Conservation (phyloP, 1,140 invertebrate genomes). For the Drosophila nigrodunni region DNA sequence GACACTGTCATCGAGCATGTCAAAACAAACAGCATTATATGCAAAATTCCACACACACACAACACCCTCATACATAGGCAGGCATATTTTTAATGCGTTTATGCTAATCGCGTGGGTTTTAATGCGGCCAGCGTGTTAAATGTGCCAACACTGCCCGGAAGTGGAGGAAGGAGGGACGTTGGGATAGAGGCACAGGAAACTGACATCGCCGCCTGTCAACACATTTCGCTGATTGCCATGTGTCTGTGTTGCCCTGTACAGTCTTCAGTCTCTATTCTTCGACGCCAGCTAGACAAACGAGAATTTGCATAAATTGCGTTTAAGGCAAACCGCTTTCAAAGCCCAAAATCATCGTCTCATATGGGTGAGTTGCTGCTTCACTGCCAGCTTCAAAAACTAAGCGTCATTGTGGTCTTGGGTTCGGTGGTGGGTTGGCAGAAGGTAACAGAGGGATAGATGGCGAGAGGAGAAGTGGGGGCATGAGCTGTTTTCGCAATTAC, state of each 20-base stretch:
- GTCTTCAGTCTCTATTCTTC: slow-evolving; percentile 45
- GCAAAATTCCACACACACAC: slow-evolving; percentile 47
- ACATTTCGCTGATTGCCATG: slow-evolving; percentile 76
- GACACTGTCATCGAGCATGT: slow-evolving; percentile 80
- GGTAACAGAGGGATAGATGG: background rate
- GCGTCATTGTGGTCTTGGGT: slow-evolving; percentile 51
- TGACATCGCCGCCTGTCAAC: slow-evolving; percentile 59
- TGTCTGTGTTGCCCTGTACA: slow-evolving; percentile 26
- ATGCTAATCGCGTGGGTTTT: slow-evolving; percentile 80
- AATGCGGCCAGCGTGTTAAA: slow-evolving; percentile 79
- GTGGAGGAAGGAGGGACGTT: no score
- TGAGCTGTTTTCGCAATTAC: slow-evolving; percentile 63
- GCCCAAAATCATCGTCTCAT: slow-evolving; percentile 6
- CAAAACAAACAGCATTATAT: slow-evolving; percentile 84
- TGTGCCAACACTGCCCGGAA: slow-evolving; percentile 45
- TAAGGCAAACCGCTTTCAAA: slow-evolving; percentile 48
- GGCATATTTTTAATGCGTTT: slow-evolving; percentile 84
- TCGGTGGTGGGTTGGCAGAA: background rate
- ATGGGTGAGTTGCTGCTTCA: background rate
- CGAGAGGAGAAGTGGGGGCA: slow-evolving; percentile 15
- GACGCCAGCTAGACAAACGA: slow-evolving; percentile 29
- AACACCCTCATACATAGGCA: slow-evolving; percentile 28
- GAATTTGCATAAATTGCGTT: slow-evolving; percentile 79
- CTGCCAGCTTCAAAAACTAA: slow-evolving; percentile 36
- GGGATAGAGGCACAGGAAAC: slow-evolving; percentile 4